A percentile compares a stretch with the other conserved stretches of the same genome.
Conservation (phyloP, 2,888 invertebrate species). For the Suillia variegata region DNA sequence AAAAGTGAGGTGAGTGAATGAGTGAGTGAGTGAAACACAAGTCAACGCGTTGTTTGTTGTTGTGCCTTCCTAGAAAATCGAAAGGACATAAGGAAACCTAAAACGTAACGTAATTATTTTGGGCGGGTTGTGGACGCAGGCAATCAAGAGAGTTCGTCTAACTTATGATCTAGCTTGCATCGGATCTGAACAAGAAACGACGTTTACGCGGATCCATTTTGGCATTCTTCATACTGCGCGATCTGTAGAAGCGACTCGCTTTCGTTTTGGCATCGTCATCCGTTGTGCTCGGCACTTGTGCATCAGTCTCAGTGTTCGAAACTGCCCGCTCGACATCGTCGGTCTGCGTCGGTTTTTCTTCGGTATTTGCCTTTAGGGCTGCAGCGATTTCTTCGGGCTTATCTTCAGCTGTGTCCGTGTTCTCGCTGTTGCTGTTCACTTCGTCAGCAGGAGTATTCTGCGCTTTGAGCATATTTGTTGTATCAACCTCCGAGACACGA, state of each 20-base stretch:
- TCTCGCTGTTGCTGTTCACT: constrained; percentile 9
- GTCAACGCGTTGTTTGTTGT: constrained; percentile 1
- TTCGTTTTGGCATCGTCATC: constrained; percentile 44
- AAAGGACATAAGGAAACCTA: background rate
- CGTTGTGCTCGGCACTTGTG: constrained; percentile 46
- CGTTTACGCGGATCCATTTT: constrained; percentile 63
- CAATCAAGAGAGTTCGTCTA: background rate
- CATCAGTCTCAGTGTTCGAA: constrained; percentile 16
- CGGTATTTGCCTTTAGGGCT: constrained; percentile 31
- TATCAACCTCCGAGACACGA: constrained; percentile 31
- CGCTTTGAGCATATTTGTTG: constrained; percentile 32
- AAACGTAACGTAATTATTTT: constrained; percentile 22
- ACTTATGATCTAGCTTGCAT: constrained; percentile 50
- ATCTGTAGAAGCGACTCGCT: constrained; percentile 59
- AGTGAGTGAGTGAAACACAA: background rate
- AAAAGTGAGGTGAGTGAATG: constrained; percentile 8
- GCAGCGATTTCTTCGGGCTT: background rate
- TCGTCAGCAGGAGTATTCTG: constrained; percentile 48
- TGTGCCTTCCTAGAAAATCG: background rate
- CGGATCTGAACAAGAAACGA: constrained; percentile 59
- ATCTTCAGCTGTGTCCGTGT: constrained; percentile 13
- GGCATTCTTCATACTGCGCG: constrained; percentile 57
- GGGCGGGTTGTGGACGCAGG: constrained; percentile 29
- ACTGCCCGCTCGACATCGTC: constrained; percentile 9
- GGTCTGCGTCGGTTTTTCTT: constrained; percentile 1